Base-by-base conservation (phyloP, 2,888 invertebrate species). In the Terebella lapidaria region DNA sequence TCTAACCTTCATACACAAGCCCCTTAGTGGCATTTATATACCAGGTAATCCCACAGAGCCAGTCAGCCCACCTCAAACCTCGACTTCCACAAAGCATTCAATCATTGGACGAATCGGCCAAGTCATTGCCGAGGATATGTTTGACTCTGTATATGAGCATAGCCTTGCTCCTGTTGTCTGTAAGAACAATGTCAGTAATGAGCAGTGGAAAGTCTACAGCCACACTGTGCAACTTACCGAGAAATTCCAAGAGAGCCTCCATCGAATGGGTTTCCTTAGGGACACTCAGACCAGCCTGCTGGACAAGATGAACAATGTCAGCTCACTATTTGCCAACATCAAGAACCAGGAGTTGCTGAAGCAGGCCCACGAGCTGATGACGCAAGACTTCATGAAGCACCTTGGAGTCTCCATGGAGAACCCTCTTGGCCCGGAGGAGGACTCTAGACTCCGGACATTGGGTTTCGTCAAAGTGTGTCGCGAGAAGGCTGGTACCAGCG, bases 281-380 rank as follows among this genome's bases (percentile, higher is more conserved):
- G 20, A 22, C 20, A 54, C 56, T 22, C 54, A 63, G 15, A 25
- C 57, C 0, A 56, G 59, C 3, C 58, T 67, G 4, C 52, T 67
- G 59, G 67, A 67, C 53, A 63, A 64, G 29, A 52, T 67, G 35
- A 67, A 67, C 46, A 67, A 67, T 42, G 66, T 67, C 51, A 67
- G 63, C 56, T 55, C 55, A 28, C 57, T 67, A 28, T 67, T 67
- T 55, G 67, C 66, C 3, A 64, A 59, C 35, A 61, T 60, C 51
- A 64, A 67, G 51, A 58, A 63, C 29, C 64, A 67, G 56, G 66
- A 65, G 5, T 47, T 67, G 10, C 29, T 67, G 20, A 52, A 55
- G 45, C 35, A 56, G 29, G 67, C 66, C 1, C 62, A 65, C 20
- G 54, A 65, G 27, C 30, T 65, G 2, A 62, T 67, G 62, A 61